A percentile compares a stretch with the other conserved stretches of the same genome.
Evolutionary conservation across 1,140 invertebrate species (phyloP).

Genomic region (Bilobella aurantiaca): DNA sequence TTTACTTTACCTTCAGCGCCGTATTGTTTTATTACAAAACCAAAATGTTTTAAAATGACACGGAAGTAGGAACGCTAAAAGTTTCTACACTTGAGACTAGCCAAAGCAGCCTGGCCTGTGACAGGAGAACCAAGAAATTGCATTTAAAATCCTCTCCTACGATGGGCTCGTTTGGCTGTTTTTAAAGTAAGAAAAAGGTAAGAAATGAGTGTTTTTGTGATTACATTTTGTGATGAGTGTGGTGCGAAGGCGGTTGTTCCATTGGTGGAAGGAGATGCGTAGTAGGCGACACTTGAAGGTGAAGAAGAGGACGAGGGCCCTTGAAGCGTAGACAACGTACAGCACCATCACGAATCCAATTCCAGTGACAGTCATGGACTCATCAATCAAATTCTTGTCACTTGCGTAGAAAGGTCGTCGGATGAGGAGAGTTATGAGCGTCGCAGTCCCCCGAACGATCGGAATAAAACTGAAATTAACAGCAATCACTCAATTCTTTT

Average conservation of each 20-base stretch:
- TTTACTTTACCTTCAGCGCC: no score
- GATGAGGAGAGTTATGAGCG: conserved; percentile 16
- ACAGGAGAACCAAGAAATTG: no score
- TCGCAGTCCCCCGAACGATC: conserved; percentile 17
- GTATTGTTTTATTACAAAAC: no score
- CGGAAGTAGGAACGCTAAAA: no score
- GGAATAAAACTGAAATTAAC: conserved; percentile 6
- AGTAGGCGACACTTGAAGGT: conserved; percentile 24
- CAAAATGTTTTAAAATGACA: no score
- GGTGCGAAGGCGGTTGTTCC: conserved; percentile 22
- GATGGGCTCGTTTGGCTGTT: no score
- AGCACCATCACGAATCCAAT: conserved; percentile 18
- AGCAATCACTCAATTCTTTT: neutral
- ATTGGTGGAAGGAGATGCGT: conserved; percentile 15
- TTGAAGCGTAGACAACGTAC: conserved; percentile 27
- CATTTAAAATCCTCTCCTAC: no score
- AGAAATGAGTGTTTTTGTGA: no score
- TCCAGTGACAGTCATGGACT: neutral
- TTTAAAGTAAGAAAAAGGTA: no score
- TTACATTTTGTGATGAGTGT: neutral
- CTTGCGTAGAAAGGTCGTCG: conserved; percentile 15
- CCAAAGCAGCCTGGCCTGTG: no score
- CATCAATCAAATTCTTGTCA: neutral
- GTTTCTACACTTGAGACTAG: no score
- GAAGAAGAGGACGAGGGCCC: conserved; percentile 25